Base-by-base conservation (phyloP, 2,888 invertebrate species). In the Mythimna pallens region DNA sequence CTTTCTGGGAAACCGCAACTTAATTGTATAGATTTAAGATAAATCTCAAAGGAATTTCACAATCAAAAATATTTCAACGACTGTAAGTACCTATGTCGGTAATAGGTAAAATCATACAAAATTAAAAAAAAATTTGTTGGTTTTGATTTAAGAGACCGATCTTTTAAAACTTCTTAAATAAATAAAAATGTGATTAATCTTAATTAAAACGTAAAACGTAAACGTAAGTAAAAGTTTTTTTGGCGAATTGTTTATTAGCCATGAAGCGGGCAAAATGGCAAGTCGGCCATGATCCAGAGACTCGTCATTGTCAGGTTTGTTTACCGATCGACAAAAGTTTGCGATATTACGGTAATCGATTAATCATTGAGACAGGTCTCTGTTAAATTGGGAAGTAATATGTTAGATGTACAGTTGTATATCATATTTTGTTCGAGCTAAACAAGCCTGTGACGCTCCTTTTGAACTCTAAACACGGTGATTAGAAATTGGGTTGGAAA, bases 261-360 rank as follows among this genome's bases (percentile, higher is more conserved):
- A 22, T 22, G 14, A n/a, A 54, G 54, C 30, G 43, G 22, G 74
- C 36, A 58, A 63, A 80, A 57, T 65, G 34, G 43, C 52, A 34
- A 34, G 64, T 65, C n/a, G 36, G 55, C 20, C n/a, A 52, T 57
- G 62, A 47, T 61, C 55, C 70, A 65, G 68, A 68, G 66, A 80
- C 59, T 83, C 65, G 70, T 47, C 55, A 64, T 61, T 70, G 72
- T 65, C 62, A 59, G 78, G 34, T 43, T 70, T 82, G 76, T 83
- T 80, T 80, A 78, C 75, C 61, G 67, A 72, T 66, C 69, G 65
- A 47, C 69, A 50, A 80, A 83, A 85, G 78, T 80, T 81, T 70
- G 68, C 65, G 55, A 70, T 73, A 36, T 50, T 40, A n/a, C 40
- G 52, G 64, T 69, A 64, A 83, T 75, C 81, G 66, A 85, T 85